Base-by-base conservation (phyloP, 2,797 vertebrate species). In the Cetoscarus ocellatus region DNA sequence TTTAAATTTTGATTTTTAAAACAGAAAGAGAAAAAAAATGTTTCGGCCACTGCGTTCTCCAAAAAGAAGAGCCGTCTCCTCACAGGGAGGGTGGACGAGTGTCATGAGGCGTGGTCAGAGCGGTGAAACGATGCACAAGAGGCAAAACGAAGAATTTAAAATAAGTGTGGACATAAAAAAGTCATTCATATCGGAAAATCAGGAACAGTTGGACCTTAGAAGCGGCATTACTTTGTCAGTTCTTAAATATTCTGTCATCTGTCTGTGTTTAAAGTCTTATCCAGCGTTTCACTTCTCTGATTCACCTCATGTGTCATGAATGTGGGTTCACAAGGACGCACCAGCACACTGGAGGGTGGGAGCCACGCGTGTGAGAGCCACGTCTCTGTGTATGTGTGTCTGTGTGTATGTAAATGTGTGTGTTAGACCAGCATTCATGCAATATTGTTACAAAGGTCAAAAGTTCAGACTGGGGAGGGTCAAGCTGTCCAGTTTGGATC, bases 321-420 rank as follows among this genome's bases (percentile, higher is more conserved):
- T 82, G 91, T 86, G 85, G 86, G 67, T 87, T 91, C 85, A 92
- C 89, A 91, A 85, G 85, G 90, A 91, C 83, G 87, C 85, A 86
- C 73, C 88, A 81, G 87, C 88, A 91, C 85, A 88, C 55, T 73
- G 84, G 66, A 73, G 87, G 88, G 84, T 83, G 83, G 77, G 75
- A 79, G 85, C 77, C 78, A 88, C 75, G 84, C 75, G 75, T 81
- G 86, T 82, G 82, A 81, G 84, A 86, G 84, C 80, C 83, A 88
- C 56, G 69, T 75, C 60, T 74, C 60, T 36, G 70, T 83, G 77
- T 51, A 72, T 72, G 79, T 63, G 74, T 70, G 77, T 58, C 42
- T 73, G 67, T 61, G 72, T 76, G 79, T 61, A 69, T 70, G 73
- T 61, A 34, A 67, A 66, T 51, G 38, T 54, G 49, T 68, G 48